These are phyloP conservation scores for Sturmia bella DNA, from an alignment of 2,888 invertebrate genomes.

Conservation along the genomic window DNA sequence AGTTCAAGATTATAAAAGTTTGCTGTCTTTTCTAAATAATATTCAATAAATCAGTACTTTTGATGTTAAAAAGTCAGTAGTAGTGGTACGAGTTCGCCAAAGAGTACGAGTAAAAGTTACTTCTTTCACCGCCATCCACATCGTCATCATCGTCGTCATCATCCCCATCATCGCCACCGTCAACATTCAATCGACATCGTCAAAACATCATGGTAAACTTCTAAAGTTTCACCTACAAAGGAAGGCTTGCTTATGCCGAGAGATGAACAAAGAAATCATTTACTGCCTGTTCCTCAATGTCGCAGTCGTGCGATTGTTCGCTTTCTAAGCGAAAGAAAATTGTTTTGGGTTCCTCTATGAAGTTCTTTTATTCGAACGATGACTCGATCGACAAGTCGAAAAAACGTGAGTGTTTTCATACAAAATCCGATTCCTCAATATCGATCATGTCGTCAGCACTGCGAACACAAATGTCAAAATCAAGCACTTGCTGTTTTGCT, in stretches of 20 bases:
- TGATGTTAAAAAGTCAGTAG: constrained; percentile 48
- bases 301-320: too few species aligned
- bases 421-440: too few species aligned
- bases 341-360: too few species aligned
- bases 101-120: constrained; percentile 27
- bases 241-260: background rate
- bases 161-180: constrained; percentile 45
- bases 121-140: constrained; percentile 53
- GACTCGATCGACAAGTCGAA: too few species aligned
- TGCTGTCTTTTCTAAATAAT: constrained; percentile 72
- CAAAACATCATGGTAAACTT: constrained; percentile 51
- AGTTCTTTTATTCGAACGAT: too few species aligned
- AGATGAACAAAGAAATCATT: too few species aligned
- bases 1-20: constrained; percentile 67
- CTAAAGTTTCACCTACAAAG: constrained; percentile 48
- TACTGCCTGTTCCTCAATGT: too few species aligned
- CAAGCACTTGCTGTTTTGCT: too few species aligned
- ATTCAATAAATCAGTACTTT: constrained; percentile 73
- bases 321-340: too few species aligned
- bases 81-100: constrained; percentile 16
- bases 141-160: constrained; percentile 57
- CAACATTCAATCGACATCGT: constrained; percentile 51
- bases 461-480: too few species aligned
- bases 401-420: too few species aligned
- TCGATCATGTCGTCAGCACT: too few species aligned